Evolutionary conservation across 2,113 vertebrate species (phyloP).

Genomic region (Caranx melampygus): DNA sequence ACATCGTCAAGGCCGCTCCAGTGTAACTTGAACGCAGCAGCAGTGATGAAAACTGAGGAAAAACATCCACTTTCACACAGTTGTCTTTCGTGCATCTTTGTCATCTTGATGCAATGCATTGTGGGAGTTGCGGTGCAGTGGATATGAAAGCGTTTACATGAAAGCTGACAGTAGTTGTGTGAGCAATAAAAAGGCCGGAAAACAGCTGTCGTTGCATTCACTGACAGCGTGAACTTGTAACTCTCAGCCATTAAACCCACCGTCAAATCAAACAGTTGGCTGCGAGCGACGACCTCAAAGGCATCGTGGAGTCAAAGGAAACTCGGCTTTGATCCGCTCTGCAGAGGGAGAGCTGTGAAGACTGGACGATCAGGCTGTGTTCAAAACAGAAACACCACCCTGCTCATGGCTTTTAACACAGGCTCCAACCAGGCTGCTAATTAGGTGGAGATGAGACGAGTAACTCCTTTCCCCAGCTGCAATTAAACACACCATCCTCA

Average conservation of each 20-base stretch:
- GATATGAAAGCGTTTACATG: too few species aligned
- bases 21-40: too few species aligned
- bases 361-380: background rate
- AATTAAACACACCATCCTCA: background rate
- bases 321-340: background rate
- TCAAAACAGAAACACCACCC: background rate
- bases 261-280: background rate
- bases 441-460: constrained; percentile 33
- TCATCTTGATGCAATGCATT: too few species aligned
- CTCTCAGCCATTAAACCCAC: background rate
- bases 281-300: background rate
- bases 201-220: background rate
- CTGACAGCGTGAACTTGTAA: background rate
- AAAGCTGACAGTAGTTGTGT: too few species aligned
- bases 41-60: too few species aligned
- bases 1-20: too few species aligned
- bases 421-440: constrained; percentile 25
- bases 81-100: too few species aligned
- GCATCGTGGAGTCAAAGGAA: background rate
- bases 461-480: background rate
- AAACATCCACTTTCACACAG: too few species aligned
- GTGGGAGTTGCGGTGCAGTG: too few species aligned
- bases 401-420: background rate
- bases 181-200: background rate
- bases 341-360: background rate